These are phyloP conservation scores for Eolophus roseicapilla DNA, from an alignment of 2,113 vertebrate genomes.

Conservation along the genomic window DNA sequence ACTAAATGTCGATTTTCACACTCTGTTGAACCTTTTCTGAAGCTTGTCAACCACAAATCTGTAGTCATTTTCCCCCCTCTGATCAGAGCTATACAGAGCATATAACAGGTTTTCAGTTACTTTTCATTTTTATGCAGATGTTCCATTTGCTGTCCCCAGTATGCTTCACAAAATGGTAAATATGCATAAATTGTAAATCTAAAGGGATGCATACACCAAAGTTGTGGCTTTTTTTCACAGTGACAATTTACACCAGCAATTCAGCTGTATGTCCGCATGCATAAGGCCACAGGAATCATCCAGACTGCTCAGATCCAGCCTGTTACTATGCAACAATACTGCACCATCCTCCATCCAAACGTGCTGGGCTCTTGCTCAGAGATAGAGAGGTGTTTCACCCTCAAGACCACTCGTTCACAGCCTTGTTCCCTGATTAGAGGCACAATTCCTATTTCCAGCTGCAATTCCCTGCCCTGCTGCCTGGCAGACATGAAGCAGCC, in stretches of 20 bases:
- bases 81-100: constrained; percentile 11
- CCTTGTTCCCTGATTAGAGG: neutral
- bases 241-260: neutral
- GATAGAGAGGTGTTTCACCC: neutral
- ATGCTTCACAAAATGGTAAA: neutral
- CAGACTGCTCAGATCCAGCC: neutral
- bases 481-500: neutral
- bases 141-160: neutral
- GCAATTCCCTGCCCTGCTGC: neutral
- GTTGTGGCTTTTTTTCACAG: neutral
- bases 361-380: neutral
- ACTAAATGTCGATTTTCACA: constrained; percentile 62
- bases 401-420: neutral
- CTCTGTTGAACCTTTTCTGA: constrained; percentile 53
- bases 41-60: constrained; percentile 39
- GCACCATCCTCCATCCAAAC: neutral
- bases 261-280: neutral
- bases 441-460: neutral
- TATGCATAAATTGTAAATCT: neutral
- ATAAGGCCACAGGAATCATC: neutral
- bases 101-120: constrained; percentile 6
- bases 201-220: neutral
- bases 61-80: neutral
- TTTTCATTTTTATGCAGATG: constrained; percentile 25
- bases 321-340: neutral